Percentiles rank a stretch among this genome's conserved stretches.
Conservation (phyloP, 2,797 vertebrate genomes). For the Neoniphon sammara region DNA sequence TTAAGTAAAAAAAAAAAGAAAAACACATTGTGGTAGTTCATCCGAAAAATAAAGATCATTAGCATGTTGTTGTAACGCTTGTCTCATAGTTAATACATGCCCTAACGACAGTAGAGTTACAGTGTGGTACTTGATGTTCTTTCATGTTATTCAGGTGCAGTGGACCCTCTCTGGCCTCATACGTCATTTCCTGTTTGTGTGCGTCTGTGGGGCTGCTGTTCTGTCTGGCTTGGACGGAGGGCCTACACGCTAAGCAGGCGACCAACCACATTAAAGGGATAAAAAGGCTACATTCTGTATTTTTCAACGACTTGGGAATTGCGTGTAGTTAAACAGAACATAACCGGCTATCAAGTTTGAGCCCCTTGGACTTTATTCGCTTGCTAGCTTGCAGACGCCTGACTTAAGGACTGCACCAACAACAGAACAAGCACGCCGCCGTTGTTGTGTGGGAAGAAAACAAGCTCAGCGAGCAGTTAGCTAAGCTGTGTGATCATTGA, state of each 20-base stretch:
- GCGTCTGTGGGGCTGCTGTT: constrained; percentile 67
- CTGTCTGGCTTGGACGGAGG: constrained; percentile 71
- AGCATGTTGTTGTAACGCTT: neutral
- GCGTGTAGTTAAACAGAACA: neutral
- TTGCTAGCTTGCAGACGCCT: constrained; percentile 37
- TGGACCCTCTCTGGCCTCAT: constrained; percentile 56
- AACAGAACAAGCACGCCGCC: constrained; percentile 70
- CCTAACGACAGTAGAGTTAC: constrained; percentile 34
- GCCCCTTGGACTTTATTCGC: constrained; percentile 42
- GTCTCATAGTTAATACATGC: neutral
- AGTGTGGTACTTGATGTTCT: constrained; percentile 67
- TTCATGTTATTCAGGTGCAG: constrained; percentile 67
- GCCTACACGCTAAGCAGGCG: constrained; percentile 54
- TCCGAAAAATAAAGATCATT: too few relatives aligned
- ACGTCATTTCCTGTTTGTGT: constrained; percentile 84
- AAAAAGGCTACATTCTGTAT: constrained; percentile 22
- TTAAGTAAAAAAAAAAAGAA: too few relatives aligned
- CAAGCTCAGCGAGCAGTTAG: constrained; percentile 65
- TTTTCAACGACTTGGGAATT: constrained; percentile 12
- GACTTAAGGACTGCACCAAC: constrained; percentile 66
- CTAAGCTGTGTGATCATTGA: constrained; percentile 83
- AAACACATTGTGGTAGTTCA: too few relatives aligned
- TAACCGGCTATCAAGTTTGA: neutral
- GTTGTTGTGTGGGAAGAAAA: constrained; percentile 73
- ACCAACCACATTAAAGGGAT: constrained; percentile 38